Conservation (phyloP, 2,797 vertebrate species). For the Pitangus sulphuratus region DNA sequence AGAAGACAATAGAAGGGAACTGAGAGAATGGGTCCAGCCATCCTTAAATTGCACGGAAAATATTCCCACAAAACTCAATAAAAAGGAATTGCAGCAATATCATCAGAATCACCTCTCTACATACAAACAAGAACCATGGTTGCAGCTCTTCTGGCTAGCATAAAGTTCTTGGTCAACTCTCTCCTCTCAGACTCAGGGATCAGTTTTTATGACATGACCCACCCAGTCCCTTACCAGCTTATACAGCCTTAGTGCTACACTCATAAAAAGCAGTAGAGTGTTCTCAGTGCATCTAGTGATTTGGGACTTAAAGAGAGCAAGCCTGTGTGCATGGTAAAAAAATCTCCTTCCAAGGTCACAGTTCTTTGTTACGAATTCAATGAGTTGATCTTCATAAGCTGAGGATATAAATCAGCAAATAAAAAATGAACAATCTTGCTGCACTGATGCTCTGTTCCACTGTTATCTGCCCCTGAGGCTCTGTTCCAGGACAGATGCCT, state of each 20-base stretch:
- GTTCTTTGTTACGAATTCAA: neutral
- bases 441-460: neutral
- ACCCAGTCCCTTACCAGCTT: neutral
- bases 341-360: neutral
- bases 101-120: neutral
- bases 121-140: neutral
- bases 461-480: neutral
- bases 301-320: neutral
- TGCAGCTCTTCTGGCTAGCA: neutral
- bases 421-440: neutral
- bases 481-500: neutral
- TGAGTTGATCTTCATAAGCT: neutral
- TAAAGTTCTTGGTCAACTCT: neutral
- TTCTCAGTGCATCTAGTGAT: neutral
- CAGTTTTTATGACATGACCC: neutral
- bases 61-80: constrained; percentile 19
- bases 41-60: neutral
- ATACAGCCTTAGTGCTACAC: neutral
- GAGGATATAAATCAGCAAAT: neutral
- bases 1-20: constrained; percentile 30
- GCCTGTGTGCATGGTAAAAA: neutral
- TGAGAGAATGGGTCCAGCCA: neutral
- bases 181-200: neutral
- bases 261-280: neutral
- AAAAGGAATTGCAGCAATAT: neutral